Evolutionary conservation across 2,113 vertebrate genomes (phyloP).

Genomic region (Daubentonia madagascariensis): DNA sequence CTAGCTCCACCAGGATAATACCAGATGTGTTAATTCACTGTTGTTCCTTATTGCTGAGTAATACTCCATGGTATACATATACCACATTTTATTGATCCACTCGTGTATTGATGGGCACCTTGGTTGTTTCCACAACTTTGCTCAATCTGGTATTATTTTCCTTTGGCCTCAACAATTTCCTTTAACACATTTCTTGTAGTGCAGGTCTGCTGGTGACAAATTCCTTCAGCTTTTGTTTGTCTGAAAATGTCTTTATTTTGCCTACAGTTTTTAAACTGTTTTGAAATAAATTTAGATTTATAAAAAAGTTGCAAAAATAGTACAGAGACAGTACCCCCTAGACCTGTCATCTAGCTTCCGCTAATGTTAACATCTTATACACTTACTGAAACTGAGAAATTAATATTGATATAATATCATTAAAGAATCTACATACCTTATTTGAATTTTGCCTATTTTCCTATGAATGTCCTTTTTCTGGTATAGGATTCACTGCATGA

Average conservation of each 20-base stretch:
- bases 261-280: background rate
- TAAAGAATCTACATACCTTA: background rate
- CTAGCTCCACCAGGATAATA: too few relatives aligned
- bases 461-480: background rate
- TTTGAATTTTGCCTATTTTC: background rate
- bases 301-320: background rate
- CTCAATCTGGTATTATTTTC: background rate
- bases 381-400: background rate
- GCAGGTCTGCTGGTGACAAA: background rate
- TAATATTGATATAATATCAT: background rate
- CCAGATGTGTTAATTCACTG: too few relatives aligned
- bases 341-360: background rate
- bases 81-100: too few relatives aligned
- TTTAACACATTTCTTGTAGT: background rate
- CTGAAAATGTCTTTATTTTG: conserved; percentile 14
- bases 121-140: too few relatives aligned
- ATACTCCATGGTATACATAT: too few relatives aligned
- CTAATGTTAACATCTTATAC: background rate
- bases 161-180: background rate
- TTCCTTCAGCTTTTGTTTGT: background rate
- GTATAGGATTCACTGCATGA: background rate
- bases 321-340: background rate
- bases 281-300: conserved; percentile 19
- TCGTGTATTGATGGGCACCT: too few relatives aligned
- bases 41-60: too few relatives aligned